Evolutionary conservation across 23 tunicate genomes (phyloP), one percentile per base, ranked within the genome.

Genomic region (Diplosoma virens): DNA sequence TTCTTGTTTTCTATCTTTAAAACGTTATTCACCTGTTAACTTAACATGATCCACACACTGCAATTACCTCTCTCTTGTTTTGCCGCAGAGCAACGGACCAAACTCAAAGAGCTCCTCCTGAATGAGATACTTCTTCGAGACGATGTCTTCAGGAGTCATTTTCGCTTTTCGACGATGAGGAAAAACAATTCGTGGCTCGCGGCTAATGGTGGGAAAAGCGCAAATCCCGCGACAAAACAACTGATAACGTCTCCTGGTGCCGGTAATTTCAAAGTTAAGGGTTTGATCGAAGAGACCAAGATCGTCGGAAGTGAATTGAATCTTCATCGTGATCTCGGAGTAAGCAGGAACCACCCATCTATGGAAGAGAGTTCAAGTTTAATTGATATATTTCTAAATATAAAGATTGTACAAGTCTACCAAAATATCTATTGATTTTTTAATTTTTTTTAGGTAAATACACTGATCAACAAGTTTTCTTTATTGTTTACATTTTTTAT

Each of bases 1-100:
- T n/a, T n/a, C n/a, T n/a, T n/a, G n/a, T n/a, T n/a, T n/a, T n/a
- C n/a, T n/a, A n/a, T n/a, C n/a, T n/a, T n/a, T n/a, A n/a, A n/a
- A n/a, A n/a, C n/a, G n/a, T n/a, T n/a, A n/a, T n/a, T n/a, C n/a
- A n/a, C n/a, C n/a, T n/a, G n/a, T n/a, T n/a, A n/a, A n/a, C n/a
- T n/a, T n/a, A n/a, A n/a, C n/a, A n/a, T n/a, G n/a, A n/a, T n/a
- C n/a, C n/a, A n/a, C n/a, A n/a, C n/a, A n/a, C n/a, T n/a, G n/a
- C n/a, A n/a, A n/a, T 27, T 48, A 79, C 91, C 93, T 84, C 67
- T 95, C 99, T 56, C 96, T 67, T 11, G 99, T 88, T 66, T 95
- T 95, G 23, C 99, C 99, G 47, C 95, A 91, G 0, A 95, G 81
- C 83, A 95, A 53, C 17, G 99, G 99, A 9, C 99, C 99, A 67